Evolutionary conservation across 1,140 invertebrate genomes (phyloP).

Genomic region (Spodoptera litura): DNA sequence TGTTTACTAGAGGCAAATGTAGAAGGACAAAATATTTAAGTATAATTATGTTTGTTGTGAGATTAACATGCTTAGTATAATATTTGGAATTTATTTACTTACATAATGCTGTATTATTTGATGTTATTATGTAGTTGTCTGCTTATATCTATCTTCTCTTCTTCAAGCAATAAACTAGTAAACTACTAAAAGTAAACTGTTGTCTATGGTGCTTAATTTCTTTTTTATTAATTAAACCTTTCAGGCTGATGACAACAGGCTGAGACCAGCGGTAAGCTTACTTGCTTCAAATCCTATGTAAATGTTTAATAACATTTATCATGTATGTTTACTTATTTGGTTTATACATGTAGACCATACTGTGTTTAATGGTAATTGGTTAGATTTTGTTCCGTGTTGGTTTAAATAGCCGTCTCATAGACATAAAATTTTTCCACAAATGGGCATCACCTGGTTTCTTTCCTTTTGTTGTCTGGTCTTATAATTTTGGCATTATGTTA

Average conservation of each 20-base stretch:
- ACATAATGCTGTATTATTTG: not conserved
- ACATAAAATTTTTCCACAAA: too few relatives aligned
- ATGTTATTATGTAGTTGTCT: not conserved
- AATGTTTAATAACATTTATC: slow-evolving; percentile 42
- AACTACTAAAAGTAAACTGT: not conserved
- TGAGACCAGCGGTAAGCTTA: slow-evolving; percentile 77
- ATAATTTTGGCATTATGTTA: too few relatives aligned
- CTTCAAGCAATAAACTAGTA: slow-evolving; percentile 7
- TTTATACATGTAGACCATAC: slow-evolving; percentile 1
- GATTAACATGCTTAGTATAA: too few relatives aligned
- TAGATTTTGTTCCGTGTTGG: too few relatives aligned
- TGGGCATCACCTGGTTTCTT: too few relatives aligned
- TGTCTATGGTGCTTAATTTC: slow-evolving; percentile 49
- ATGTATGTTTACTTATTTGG: slow-evolving; percentile 47
- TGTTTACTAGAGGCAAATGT: not conserved
- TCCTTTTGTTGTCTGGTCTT: too few relatives aligned
- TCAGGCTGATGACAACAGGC: slow-evolving; percentile 72
- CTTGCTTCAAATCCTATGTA: slow-evolving; percentile 36
- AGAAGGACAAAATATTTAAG: too few relatives aligned
- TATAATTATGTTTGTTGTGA: too few relatives aligned
- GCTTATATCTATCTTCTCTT: slow-evolving; percentile 15
- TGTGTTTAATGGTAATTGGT: not conserved
- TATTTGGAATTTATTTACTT: not conserved
- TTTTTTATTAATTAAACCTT: slow-evolving; percentile 62
- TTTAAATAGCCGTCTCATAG: too few relatives aligned